These are phyloP conservation scores for Lycaena phlaeas DNA, from an alignment of 2,888 invertebrate genomes.

Conservation along the genomic window DNA sequence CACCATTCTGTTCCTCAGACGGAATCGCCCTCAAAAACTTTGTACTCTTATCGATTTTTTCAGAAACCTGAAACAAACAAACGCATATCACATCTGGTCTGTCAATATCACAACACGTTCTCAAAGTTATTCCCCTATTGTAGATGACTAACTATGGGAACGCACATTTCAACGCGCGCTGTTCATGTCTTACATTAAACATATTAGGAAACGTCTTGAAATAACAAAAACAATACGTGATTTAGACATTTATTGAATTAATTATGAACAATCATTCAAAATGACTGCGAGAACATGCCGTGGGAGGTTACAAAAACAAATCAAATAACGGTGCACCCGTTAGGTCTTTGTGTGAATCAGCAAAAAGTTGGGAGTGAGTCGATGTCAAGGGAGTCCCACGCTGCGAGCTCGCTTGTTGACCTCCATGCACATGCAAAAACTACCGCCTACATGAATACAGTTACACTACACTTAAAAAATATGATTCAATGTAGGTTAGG, in stretches of 20 bases:
- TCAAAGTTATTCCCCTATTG: background rate
- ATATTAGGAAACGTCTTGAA: too few species aligned
- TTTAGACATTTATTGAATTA: background rate
- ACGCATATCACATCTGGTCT: too few species aligned
- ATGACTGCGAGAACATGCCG: background rate
- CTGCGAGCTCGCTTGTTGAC: constrained; percentile 34
- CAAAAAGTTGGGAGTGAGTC: constrained; percentile 31
- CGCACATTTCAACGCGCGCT: constrained; percentile 3
- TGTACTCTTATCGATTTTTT: constrained; percentile 47
- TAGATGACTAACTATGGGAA: constrained; percentile 5
- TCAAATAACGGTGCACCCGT: constrained; percentile 27
- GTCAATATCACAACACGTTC: background rate
- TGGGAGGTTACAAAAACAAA: constrained; percentile 24
- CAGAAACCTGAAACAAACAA: constrained; percentile 49
- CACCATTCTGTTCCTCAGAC: constrained; percentile 34
- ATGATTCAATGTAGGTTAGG: background rate
- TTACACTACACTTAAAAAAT: too few species aligned
- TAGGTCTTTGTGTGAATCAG: constrained; percentile 23
- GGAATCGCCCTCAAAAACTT: constrained; percentile 46
- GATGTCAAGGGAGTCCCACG: constrained; percentile 45
- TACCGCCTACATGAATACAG: constrained; percentile 6
- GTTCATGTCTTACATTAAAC: constrained; percentile 6
- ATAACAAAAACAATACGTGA: too few species aligned
- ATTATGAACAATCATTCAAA: background rate
- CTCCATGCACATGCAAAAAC: constrained; percentile 32